These are phyloP conservation scores for Ecliptopera silaceata DNA, from an alignment of 2,888 invertebrate genomes.

Conservation along the genomic window DNA sequence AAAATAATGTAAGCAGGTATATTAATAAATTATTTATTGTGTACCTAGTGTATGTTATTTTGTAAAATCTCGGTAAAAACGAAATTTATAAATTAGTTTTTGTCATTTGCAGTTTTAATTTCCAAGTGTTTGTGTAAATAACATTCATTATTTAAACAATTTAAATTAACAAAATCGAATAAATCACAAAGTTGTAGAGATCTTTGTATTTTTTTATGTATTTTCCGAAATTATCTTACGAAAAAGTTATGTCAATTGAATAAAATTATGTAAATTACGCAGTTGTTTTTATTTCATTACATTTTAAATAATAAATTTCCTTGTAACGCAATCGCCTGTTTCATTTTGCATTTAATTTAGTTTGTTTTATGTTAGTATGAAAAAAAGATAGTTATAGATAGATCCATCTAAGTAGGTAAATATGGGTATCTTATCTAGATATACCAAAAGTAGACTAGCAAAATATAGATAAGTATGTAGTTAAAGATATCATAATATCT, in stretches of 20 bases:
- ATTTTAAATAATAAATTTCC: no score
- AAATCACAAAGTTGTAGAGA: slow-evolving; percentile 28
- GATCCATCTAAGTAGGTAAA: no score
- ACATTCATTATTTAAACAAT: slow-evolving; percentile 43
- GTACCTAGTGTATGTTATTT: no score
- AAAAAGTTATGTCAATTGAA: slow-evolving; percentile 59
- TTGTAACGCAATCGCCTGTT: no score
- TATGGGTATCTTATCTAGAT: no score
- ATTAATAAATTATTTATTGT: background rate
- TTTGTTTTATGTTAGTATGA: no score
- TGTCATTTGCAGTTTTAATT: slow-evolving; percentile 31
- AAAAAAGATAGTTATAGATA: no score
- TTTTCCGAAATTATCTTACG: slow-evolving; percentile 52
- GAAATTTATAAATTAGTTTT: background rate
- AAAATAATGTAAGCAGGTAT: slow-evolving; percentile 1
- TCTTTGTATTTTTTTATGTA: slow-evolving; percentile 46
- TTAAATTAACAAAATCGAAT: slow-evolving; percentile 52
- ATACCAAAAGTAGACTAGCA: no score
- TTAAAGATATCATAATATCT: no score
- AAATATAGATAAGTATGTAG: no score
- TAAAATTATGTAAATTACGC: slow-evolving; percentile 32
- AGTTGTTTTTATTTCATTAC: slow-evolving; percentile 11
- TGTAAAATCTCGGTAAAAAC: background rate
- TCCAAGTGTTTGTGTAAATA: slow-evolving; percentile 46
- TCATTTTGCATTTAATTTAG: no score